phyloP scores from a whole-genome alignment of 1,140 invertebrate genomes.

The Bathynomus jamesi region DNA sequence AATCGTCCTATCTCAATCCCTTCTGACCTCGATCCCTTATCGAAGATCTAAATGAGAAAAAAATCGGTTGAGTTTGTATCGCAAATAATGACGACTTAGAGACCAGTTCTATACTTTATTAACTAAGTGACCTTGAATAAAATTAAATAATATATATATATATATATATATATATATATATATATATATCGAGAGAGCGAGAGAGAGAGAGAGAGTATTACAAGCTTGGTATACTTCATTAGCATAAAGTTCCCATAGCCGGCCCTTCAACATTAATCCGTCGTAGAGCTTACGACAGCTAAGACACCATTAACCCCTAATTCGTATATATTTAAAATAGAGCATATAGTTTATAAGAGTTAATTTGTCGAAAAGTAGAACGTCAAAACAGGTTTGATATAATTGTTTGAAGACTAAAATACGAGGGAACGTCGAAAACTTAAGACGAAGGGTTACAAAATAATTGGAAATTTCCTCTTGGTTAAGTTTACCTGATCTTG shows the following conservation, averaged over 20 bases:
- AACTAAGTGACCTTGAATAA: not conserved
- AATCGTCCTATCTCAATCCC: not conserved
- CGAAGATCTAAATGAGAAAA: not conserved
- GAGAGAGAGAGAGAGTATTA: no score
- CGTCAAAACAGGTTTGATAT: not conserved
- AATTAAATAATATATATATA: not conserved
- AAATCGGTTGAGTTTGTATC: not conserved
- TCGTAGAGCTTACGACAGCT: no score
- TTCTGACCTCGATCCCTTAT: not conserved
- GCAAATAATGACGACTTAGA: not conserved
- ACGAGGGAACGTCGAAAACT: not conserved
- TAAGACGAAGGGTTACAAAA: not conserved
- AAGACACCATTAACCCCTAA: no score
- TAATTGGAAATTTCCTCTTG: not conserved
- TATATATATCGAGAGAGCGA: no score
- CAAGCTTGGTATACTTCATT: no score
- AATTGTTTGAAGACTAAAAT: not conserved
- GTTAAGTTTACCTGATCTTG: not conserved
- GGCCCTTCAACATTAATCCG: not conserved
- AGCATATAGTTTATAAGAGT: not conserved
- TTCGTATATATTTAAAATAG: no score
- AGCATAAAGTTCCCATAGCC: no score
- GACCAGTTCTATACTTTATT: not conserved
- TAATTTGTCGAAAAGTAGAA: not conserved
- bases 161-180: not conserved